Conservation (phyloP, 1,140 invertebrate genomes). For the Ooceraea biroi region DNA sequence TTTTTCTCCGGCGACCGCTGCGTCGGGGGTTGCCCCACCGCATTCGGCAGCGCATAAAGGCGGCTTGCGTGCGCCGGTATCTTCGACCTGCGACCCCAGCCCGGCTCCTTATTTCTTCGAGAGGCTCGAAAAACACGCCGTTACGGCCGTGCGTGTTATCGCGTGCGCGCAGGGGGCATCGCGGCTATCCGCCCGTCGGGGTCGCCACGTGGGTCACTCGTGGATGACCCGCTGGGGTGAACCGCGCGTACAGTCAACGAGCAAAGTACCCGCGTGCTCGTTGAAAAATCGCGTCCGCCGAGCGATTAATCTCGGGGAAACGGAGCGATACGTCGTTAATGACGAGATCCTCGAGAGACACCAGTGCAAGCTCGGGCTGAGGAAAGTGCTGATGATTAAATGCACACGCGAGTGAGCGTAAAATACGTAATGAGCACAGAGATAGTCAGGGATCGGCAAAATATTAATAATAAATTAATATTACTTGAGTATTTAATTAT, state of each 20-base stretch:
- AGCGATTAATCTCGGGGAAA: background rate
- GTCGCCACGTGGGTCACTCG: slow-evolving; percentile 74
- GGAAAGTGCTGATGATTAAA: no score
- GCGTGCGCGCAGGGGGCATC: slow-evolving; percentile 83
- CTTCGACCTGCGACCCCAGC: slow-evolving; percentile 72
- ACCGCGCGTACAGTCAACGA: slow-evolving; percentile 50
- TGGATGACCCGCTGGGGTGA: slow-evolving; percentile 62
- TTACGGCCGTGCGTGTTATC: slow-evolving; percentile 76
- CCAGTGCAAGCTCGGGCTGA: background rate
- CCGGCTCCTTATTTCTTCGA: slow-evolving; percentile 73
- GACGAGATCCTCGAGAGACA: background rate
- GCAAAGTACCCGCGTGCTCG: slow-evolving; percentile 33
- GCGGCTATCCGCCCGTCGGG: slow-evolving; percentile 79
- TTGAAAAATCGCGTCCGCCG: background rate
- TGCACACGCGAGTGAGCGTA: no score
- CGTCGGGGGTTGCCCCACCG: slow-evolving; percentile 13
- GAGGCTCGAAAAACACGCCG: slow-evolving; percentile 76
- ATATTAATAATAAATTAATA: no score
- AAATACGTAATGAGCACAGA: no score
- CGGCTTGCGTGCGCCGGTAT: slow-evolving; percentile 77
- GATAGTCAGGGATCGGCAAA: no score
- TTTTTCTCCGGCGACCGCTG: slow-evolving; percentile 66
- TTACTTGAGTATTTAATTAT: no score
- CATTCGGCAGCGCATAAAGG: slow-evolving; percentile 74
- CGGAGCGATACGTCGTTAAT: background rate